These are phyloP conservation scores for Agrochola litura DNA, from an alignment of 2,888 invertebrate genomes.

Conservation along the genomic window DNA sequence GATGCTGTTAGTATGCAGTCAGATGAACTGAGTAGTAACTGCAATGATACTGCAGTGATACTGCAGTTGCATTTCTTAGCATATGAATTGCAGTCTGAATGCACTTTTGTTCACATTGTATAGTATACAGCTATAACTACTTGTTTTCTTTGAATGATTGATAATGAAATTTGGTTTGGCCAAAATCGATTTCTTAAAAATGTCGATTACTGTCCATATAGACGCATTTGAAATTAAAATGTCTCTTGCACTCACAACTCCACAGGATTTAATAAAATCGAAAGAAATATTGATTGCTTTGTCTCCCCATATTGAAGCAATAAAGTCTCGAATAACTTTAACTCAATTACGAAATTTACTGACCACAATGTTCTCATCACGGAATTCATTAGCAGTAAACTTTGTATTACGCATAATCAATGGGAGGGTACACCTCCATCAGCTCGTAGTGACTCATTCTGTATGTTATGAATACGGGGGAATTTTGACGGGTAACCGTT, in stretches of 20 bases:
- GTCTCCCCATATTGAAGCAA: conserved; percentile 33
- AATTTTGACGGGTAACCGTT: conserved; percentile 66
- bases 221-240: background rate
- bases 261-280: background rate
- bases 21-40: background rate
- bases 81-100: background rate
- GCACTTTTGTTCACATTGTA: background rate
- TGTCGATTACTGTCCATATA: background rate
- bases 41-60: background rate
- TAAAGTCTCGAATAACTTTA: conserved; percentile 36
- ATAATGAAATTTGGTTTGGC: background rate
- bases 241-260: background rate
- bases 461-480: conserved; percentile 66
- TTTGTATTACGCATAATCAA: conserved; percentile 62
- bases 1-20: background rate
- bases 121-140: background rate
- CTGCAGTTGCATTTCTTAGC: background rate
- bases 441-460: conserved; percentile 66
- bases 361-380: conserved; percentile 40
- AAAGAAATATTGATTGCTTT: conserved; percentile 12
- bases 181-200: background rate
- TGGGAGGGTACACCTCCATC: conserved; percentile 56
- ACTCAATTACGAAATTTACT: conserved; percentile 43
- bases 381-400: conserved; percentile 69
- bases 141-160: background rate